phyloP scores from a whole-genome alignment of 2,888 invertebrate species.

The Drosophila formosana region DNA sequence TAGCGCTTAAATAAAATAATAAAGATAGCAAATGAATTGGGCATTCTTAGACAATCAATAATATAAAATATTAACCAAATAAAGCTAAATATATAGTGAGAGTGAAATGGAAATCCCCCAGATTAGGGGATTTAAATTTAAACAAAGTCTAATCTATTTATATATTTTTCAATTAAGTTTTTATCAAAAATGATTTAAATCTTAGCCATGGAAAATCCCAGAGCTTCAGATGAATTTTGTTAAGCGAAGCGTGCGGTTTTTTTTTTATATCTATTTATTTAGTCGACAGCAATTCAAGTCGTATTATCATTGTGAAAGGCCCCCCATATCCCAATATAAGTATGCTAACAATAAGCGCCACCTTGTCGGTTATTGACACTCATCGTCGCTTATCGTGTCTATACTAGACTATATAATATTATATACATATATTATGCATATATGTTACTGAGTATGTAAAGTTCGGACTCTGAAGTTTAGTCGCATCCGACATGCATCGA shows the following conservation, averaged over 20 bases:
- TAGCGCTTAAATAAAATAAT: not conserved
- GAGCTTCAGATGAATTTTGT: not conserved
- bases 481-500: slow-evolving; percentile 21
- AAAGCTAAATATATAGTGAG: not conserved
- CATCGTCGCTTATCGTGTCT: slow-evolving; percentile 38
- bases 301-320: slow-evolving; percentile 31
- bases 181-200: not conserved
- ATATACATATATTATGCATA: not conserved
- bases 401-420: slow-evolving; percentile 5
- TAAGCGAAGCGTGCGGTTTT: not conserved
- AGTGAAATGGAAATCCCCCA: not conserved
- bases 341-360: slow-evolving; percentile 17
- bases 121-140: not conserved
- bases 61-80: not conserved
- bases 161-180: not conserved
- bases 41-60: not conserved
- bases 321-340: slow-evolving; percentile 18
- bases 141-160: not conserved
- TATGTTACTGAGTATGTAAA: slow-evolving; percentile 15
- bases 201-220: not conserved
- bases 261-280: not conserved
- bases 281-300: slow-evolving; percentile 10
- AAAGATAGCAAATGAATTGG: not conserved
- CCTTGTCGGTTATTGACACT: slow-evolving; percentile 59
- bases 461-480: slow-evolving; percentile 32